Percentiles rank a stretch among this genome's conserved stretches.
Evolutionary conservation across 2,113 vertebrate genomes (phyloP).

Genomic region (Drymodes brunneopygia): DNA sequence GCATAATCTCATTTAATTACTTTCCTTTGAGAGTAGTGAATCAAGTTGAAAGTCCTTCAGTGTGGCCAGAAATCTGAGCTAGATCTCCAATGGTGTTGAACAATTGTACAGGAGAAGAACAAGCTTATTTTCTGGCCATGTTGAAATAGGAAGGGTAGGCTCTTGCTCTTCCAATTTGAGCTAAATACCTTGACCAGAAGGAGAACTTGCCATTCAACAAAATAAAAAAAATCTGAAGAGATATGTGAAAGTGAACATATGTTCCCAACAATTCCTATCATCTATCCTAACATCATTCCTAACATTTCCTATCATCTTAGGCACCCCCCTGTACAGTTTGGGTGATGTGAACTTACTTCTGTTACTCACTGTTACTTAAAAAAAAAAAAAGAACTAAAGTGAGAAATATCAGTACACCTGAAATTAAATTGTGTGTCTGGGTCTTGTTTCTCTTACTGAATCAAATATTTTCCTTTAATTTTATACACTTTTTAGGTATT

Average conservation of each 20-base stretch:
- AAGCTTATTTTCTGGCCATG: not conserved
- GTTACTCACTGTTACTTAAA: not conserved
- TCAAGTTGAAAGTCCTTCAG: not conserved
- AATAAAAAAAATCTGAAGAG: not conserved
- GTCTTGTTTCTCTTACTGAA: not conserved
- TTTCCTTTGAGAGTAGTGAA: not conserved
- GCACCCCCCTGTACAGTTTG: not conserved
- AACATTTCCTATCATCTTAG: not conserved
- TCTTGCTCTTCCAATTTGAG: not conserved
- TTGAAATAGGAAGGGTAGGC: not conserved
- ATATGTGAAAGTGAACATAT: not conserved
- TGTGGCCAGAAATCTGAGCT: not conserved
- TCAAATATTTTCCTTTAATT: not conserved
- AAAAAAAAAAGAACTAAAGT: not conserved
- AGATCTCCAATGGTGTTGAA: not conserved
- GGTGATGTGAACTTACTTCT: not conserved
- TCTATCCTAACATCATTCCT: not conserved
- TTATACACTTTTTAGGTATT: not conserved
- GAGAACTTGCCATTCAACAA: not conserved
- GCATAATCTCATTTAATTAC: not conserved
- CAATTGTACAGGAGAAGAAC: not conserved
- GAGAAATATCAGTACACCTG: not conserved
- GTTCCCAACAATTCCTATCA: not conserved
- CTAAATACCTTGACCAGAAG: not conserved
- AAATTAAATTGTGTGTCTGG: not conserved